phyloP scores from a whole-genome alignment of 2,888 invertebrate species.

The Nudaria mundana region DNA sequence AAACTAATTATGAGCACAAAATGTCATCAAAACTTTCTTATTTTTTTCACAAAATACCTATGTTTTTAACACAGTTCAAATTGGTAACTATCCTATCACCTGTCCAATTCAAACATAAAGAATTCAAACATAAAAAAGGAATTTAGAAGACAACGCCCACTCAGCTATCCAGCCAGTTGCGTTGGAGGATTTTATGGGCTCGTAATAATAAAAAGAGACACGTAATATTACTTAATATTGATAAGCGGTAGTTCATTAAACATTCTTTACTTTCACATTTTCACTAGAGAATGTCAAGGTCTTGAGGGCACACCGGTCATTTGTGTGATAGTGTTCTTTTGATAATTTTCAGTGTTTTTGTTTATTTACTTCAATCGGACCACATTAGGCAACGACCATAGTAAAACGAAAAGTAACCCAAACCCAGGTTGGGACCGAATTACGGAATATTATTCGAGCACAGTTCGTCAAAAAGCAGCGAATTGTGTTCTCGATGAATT shows the following conservation, averaged over 20 bases:
- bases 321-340: conserved; percentile 6
- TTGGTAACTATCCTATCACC: no score
- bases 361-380: no score
- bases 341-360: no score
- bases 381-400: no score
- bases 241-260: conserved; percentile 40
- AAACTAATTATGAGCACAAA: no score
- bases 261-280: conserved; percentile 41
- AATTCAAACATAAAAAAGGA: not conserved
- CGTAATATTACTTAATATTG: conserved; percentile 44
- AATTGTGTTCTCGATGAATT: no score
- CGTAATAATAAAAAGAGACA: conserved; percentile 40
- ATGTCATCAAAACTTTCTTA: not conserved
- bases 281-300: conserved; percentile 32
- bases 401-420: no score
- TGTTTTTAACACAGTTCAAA: no score
- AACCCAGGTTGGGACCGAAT: no score
- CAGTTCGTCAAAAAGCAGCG: no score
- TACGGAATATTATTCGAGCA: no score
- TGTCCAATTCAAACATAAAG: no score
- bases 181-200: conserved; percentile 35
- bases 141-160: conserved; percentile 19
- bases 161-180: conserved; percentile 17
- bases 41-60: not conserved
- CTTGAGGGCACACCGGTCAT: conserved; percentile 25